A percentile compares a stretch with the other conserved stretches of the same genome.
These are phyloP conservation scores for Lasiurus cinereus DNA, from an alignment of 2,113 vertebrate species.

Conservation along the genomic window DNA sequence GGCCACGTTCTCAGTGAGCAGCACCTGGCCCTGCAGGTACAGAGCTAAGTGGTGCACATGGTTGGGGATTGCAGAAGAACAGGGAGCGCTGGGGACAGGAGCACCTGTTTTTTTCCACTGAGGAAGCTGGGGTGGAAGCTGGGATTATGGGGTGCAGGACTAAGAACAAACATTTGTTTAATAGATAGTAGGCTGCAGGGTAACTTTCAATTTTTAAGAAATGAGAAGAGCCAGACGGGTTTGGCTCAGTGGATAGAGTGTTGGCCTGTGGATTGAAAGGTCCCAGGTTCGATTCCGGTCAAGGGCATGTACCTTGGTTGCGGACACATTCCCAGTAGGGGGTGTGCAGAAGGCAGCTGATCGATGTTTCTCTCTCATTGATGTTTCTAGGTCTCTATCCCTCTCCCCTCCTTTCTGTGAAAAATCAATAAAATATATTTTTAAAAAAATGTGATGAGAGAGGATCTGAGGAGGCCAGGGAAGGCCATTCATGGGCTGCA, in stretches of 20 bases:
- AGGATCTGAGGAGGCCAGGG: neutral
- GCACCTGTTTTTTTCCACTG: neutral
- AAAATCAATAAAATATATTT: too few species aligned
- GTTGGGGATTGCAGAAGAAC: fast-evolving
- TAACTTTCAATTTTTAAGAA: constrained; percentile 5
- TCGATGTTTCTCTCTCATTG: too few species aligned
- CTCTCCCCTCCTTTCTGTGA: too few species aligned
- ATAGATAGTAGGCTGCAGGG: neutral
- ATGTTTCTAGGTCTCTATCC: too few species aligned
- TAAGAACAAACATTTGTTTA: neutral
- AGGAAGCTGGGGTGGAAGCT: neutral
- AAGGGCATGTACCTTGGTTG: too few species aligned
- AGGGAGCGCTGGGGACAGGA: fast-evolving
- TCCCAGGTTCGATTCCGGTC: too few species aligned
- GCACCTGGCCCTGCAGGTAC: constrained; percentile 91
- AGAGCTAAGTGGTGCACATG: constrained; percentile 72
- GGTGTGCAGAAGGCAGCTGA: too few species aligned
- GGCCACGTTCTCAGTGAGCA: constrained; percentile 95
- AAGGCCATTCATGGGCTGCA: neutral
- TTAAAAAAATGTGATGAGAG: neutral
- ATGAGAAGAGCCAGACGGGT: neutral
- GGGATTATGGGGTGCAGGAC: neutral
- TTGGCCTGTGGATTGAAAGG: too few species aligned
- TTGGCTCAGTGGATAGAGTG: too few species aligned
- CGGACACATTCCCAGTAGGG: too few species aligned